Evolutionary conservation across 1,140 invertebrate genomes (phyloP), one percentile per base, ranked within the genome.

Genomic region (Bombus haemorrhoidalis): DNA sequence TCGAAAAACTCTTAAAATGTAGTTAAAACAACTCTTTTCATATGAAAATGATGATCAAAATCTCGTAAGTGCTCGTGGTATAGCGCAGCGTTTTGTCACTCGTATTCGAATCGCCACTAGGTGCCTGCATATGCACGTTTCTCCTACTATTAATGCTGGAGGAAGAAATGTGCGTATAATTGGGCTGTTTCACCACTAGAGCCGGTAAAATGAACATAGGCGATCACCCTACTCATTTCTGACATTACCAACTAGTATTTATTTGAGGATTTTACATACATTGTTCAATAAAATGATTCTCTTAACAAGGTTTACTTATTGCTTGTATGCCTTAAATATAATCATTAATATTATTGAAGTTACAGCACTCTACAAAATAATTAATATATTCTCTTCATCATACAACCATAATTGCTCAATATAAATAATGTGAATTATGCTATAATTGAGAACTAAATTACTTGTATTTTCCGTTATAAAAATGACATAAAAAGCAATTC

Each of bases 181-280:
- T 22, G 47, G 5, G 5, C 1, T 22, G 18, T 53, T 53, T 53
- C 15, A 53, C 18, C 47, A 53, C 47, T 53, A 53, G 5, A 53
- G 47, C 6, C 1, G 47, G 15, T 22, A 53, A 53, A 18, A 53
- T 22, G 18, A 53, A 53, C 1, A 53, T 53, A 5, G 5, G 47
- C 18, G 5, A 5, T 47, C 5, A 47, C 18, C 5, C 18, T 8
- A 53, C 47, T 22, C 15, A 53, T 53, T 18, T 22, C 18, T 53
- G 59, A 62, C 4, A 41, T 59, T 87, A 85, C 87, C 88, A 92
- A 91, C 86, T 25, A 15, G 66, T 0, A 59, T 2, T 34, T 18
- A 3, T 41, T 13, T 86, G 22, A 77, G 53, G 6, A 59, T 71
- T 57, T 62, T 39, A 32, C 13, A 57, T n/a, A 13, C 25, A 53